phyloP scores from a whole-genome alignment of 2,113 vertebrate species.

The Mormyrus lacerda region DNA sequence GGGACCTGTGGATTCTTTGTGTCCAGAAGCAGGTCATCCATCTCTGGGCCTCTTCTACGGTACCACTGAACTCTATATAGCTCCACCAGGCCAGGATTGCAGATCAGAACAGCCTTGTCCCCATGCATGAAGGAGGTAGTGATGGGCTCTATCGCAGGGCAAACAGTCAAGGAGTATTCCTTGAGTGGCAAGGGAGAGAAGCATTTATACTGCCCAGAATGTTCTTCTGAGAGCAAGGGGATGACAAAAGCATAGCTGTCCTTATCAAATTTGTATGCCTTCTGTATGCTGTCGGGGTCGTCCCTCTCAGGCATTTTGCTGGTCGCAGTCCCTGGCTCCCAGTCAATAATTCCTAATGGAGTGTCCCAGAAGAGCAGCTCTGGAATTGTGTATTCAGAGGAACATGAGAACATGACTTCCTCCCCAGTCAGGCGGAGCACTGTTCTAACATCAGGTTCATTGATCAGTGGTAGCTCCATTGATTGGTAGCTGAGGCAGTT shows the following conservation, averaged over 20 bases:
- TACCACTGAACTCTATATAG: constrained; percentile 49
- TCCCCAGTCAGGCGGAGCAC: constrained; percentile 47
- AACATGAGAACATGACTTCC: constrained; percentile 41
- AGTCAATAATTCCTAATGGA: constrained; percentile 44
- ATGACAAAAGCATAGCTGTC: constrained; percentile 46
- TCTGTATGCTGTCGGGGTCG: constrained; percentile 2
- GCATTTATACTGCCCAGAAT: constrained; percentile 51
- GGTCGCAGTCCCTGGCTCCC: neutral
- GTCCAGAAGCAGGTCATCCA: constrained; percentile 35
- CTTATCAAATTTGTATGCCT: neutral
- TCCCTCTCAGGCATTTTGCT: constrained; percentile 15
- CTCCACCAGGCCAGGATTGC: neutral
- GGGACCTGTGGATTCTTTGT: constrained; percentile 23
- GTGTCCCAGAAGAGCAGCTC: constrained; percentile 48
- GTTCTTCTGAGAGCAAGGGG: constrained; percentile 19
- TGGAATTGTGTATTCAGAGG: constrained; percentile 22
- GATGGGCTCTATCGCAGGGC: constrained; percentile 30
- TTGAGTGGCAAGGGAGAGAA: constrained; percentile 20
- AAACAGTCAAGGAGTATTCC: constrained; percentile 44
- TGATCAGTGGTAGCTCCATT: constrained; percentile 28
- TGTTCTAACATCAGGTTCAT: constrained; percentile 23
- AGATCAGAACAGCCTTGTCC: constrained; percentile 23
- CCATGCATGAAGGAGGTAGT: neutral
- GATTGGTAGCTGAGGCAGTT: constrained; percentile 47
- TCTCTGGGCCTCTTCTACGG: neutral